Evolutionary conservation across 1,140 invertebrate species (phyloP), one percentile per base, ranked within the genome.

Genomic region (Brachionus rubens): DNA sequence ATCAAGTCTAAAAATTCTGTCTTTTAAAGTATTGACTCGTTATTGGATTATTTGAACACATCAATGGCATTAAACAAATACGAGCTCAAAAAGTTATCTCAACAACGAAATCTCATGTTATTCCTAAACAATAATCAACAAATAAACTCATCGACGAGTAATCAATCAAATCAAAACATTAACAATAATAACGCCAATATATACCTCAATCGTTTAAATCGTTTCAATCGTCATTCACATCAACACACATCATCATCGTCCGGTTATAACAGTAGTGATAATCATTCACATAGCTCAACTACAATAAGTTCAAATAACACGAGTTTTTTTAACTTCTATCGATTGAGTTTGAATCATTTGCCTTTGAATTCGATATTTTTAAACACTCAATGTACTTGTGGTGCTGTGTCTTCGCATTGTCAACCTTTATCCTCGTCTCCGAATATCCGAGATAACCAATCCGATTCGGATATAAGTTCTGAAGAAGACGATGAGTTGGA

Each of bases 31-130:
- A 72, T 72, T 16, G 68, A 72, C 24, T 72, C 68, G 9, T 14
- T 72, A n/a, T n/a, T 72, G 14, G 68, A 72, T 33, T 72, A 50
- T 50, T 21, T 72, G 19, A 72, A 72, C 24, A 50, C 46, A 10
- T 72, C 68, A 16, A 72, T 72, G 68, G 30, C 30, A 24, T 30
- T 72, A 46, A 72, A 72, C 28, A 72, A 72, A 40, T 54, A 72
- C 30, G 68, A 72, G 21, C 46, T 72, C 1, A 72, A 72, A 50
- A 48, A 54, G 16, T 46, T 72, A 5, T 65, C 59, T 4, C 59
- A 65, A 14, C 59, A 65, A 65, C 21, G 59, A 10, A 65, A 65
- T 24, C 24, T 65, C 24, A 65, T 65, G 33, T 19, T 65, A 1
- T 65, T 24, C 40, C 24, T 65, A 24, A 65, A 65, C 59, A 65